Conservation (phyloP, 2,888 invertebrate genomes). For the Chrysolina haemoptera region DNA sequence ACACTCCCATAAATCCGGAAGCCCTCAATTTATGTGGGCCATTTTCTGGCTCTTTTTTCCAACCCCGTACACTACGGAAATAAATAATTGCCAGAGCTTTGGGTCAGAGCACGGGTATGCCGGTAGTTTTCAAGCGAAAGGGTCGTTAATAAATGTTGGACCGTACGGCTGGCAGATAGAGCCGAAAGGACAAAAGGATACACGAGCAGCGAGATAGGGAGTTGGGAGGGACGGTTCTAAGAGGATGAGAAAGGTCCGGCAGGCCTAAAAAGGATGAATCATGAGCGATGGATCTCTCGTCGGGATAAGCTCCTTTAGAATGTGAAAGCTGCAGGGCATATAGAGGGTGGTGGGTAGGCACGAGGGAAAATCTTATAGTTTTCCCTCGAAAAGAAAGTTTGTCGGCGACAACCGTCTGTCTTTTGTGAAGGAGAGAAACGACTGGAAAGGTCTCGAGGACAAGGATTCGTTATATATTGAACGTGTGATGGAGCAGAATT, state of each 20-base stretch:
- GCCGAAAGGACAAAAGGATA: slow-evolving; percentile 51
- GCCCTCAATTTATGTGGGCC: slow-evolving; percentile 16
- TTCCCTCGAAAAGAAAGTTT: slow-evolving; percentile 45
- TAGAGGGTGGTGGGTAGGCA: slow-evolving; percentile 21
- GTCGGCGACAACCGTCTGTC: slow-evolving; percentile 50
- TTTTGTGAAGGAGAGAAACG: slow-evolving; percentile 43
- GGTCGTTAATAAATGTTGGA: slow-evolving; percentile 52
- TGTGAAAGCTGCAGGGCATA: slow-evolving; percentile 16
- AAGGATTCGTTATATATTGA: slow-evolving; percentile 43
- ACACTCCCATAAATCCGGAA: background rate
- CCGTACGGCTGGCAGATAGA: slow-evolving; percentile 43
- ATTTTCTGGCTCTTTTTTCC: slow-evolving; percentile 16
- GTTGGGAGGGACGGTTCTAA: slow-evolving; percentile 43
- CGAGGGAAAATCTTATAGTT: slow-evolving; percentile 46
- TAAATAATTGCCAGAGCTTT: slow-evolving; percentile 37
- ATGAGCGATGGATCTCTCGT: slow-evolving; percentile 65
- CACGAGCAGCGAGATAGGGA: slow-evolving; percentile 51
- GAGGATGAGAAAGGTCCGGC: slow-evolving; percentile 65
- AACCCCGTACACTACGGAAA: slow-evolving; percentile 17
- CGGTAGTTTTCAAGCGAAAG: slow-evolving; percentile 46
- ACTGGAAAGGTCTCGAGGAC: slow-evolving; percentile 33
- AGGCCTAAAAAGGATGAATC: slow-evolving; percentile 66
- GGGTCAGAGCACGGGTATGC: slow-evolving; percentile 45
- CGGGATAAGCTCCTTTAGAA: slow-evolving; percentile 65
- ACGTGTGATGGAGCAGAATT: slow-evolving; percentile 25